Evolutionary conservation across 1,140 invertebrate genomes (phyloP).

Genomic region (Aricia agestis): DNA sequence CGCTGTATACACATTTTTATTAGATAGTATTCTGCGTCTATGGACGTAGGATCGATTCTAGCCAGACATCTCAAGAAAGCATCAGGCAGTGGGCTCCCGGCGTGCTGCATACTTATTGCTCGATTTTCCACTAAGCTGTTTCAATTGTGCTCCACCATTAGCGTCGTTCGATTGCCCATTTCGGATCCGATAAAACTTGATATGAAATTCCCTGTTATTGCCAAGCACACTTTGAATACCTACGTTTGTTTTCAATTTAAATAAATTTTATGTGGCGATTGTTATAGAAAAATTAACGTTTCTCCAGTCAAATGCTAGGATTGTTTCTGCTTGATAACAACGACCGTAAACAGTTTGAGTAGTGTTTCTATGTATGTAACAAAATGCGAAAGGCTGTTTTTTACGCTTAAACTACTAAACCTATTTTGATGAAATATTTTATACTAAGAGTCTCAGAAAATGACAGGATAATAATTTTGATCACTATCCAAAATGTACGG

Average conservation of each 20-base stretch:
- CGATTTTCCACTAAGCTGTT: conserved; percentile 62
- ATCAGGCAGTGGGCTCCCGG: conserved; percentile 43
- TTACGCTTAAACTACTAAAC: too few relatives aligned
- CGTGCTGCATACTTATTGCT: conserved; percentile 71
- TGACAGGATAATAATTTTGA: too few relatives aligned
- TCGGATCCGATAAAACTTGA: conserved; percentile 40
- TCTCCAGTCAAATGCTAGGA: too few relatives aligned
- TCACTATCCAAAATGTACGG: too few relatives aligned
- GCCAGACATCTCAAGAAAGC: conserved; percentile 53
- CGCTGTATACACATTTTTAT: too few relatives aligned
- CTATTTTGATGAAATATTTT: too few relatives aligned
- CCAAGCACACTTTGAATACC: neutral
- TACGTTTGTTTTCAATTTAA: conserved; percentile 1
- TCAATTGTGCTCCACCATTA: conserved; percentile 67
- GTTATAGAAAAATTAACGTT: too few relatives aligned
- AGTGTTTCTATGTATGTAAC: too few relatives aligned
- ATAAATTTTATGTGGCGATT: neutral
- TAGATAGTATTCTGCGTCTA: conserved; percentile 24
- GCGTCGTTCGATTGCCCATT: conserved; percentile 50
- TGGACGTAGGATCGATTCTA: conserved; percentile 40
- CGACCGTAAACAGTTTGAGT: too few relatives aligned
- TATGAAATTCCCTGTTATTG: conserved; percentile 13
- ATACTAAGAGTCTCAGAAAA: too few relatives aligned
- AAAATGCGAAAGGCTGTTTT: too few relatives aligned
- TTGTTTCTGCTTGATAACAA: too few relatives aligned